Evolutionary conservation across 2,888 invertebrate genomes (phyloP).

Genomic region (Drosophila nr. medialis): DNA sequence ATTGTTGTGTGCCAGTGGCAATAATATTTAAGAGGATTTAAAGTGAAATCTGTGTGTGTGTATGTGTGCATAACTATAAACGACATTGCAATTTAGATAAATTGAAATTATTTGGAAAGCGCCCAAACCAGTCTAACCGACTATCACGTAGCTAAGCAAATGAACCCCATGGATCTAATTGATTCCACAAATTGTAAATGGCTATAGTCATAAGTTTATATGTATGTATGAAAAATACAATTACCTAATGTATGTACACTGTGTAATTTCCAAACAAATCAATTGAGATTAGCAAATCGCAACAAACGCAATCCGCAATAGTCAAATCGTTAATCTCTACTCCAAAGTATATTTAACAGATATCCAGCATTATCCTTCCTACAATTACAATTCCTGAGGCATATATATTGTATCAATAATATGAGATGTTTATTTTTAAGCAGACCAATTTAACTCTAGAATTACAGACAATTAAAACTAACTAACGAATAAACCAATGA

Average conservation of each 20-base stretch:
- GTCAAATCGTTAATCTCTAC: slow-evolving; percentile 30
- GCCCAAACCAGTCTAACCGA: slow-evolving; percentile 34
- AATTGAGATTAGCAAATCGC: slow-evolving; percentile 16
- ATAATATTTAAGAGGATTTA: slow-evolving; percentile 30
- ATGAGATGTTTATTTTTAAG: slow-evolving; percentile 66
- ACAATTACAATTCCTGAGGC: slow-evolving; percentile 31
- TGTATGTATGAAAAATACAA: slow-evolving; percentile 13
- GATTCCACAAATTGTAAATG: slow-evolving; percentile 60
- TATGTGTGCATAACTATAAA: slow-evolving; percentile 16
- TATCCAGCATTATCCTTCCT: slow-evolving; percentile 33
- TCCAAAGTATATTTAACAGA: slow-evolving; percentile 9
- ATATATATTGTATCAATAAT: slow-evolving; percentile 59
- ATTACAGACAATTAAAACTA: slow-evolving; percentile 56
- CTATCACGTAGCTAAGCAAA: slow-evolving; percentile 69
- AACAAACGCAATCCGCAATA: slow-evolving; percentile 26
- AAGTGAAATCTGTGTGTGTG: slow-evolving; percentile 13
- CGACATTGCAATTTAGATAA: slow-evolving; percentile 70
- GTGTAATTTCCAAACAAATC: slow-evolving; percentile 28
- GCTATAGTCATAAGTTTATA: slow-evolving; percentile 39
- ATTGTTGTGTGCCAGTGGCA: slow-evolving; percentile 18
- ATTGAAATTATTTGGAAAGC: slow-evolving; percentile 63
- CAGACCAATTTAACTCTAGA: slow-evolving; percentile 79
- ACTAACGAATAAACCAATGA: slow-evolving; percentile 68
- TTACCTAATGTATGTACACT: slow-evolving; percentile 6
- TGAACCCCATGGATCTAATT: slow-evolving; percentile 41